A percentile compares a stretch with the other conserved stretches of the same genome.
These are phyloP conservation scores for Xenopus tropicalis DNA, from an alignment of 2,113 vertebrate genomes.

Conservation along the genomic window UCB_Xtro_10.0 CM004444.2:26104001-26104500, in stretches of 20 bases:
- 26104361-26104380: constrained; percentile 49
- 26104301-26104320: constrained; percentile 38
- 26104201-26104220: neutral
- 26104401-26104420: constrained; percentile 47
- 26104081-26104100: no score
- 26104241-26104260: constrained; percentile 42
- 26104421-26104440: constrained; percentile 50
- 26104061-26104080: no score
- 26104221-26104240: neutral
- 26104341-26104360: constrained; percentile 50
- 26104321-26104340: constrained; percentile 50
- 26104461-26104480: constrained; percentile 48
- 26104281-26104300: constrained; percentile 5
- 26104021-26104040: no score
- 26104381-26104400: constrained; percentile 45
- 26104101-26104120: no score
- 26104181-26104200: no score
- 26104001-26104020: no score
- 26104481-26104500: constrained; percentile 33
- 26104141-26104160: no score
- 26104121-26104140: no score
- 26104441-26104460: constrained; percentile 45
- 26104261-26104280: constrained; percentile 24
- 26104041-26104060: no score
- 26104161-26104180: no score